Percentiles rank a stretch among this genome's conserved stretches.
These are phyloP conservation scores for Eretmochelys imbricata DNA, from an alignment of 2,113 vertebrate species.

Conservation along the genomic window DNA sequence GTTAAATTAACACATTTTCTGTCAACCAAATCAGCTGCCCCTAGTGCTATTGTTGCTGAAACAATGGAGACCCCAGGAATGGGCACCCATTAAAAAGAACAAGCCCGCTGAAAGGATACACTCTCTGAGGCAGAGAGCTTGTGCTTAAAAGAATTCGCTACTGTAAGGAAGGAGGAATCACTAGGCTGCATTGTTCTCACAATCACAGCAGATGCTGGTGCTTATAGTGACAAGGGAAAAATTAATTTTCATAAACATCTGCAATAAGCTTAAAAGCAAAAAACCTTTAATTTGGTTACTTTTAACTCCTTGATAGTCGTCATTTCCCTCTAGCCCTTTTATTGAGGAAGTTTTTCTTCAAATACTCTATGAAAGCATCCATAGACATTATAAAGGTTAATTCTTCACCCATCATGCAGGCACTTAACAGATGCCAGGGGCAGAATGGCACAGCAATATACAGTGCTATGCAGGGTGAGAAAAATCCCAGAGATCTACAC, in stretches of 20 bases:
- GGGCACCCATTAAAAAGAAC: conserved; percentile 78
- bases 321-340: conserved; percentile 47
- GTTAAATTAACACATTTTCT: conserved; percentile 83
- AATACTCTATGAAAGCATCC: conserved; percentile 72
- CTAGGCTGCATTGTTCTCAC: conserved; percentile 74
- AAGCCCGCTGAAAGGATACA: conserved; percentile 72
- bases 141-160: conserved; percentile 75
- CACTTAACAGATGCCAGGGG: conserved; percentile 80
- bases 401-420: conserved; percentile 72
- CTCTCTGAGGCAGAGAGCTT: conserved; percentile 71
- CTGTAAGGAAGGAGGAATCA: conserved; percentile 72
- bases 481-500: conserved; percentile 56
- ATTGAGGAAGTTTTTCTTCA: conserved; percentile 63
- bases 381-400: conserved; percentile 74
- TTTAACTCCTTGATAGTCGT: conserved; percentile 33
- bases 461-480: conserved; percentile 54
- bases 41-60: conserved; percentile 76
- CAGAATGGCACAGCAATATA: conserved; percentile 71
- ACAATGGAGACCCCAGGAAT: conserved; percentile 78
- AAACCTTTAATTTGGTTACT: conserved; percentile 35
- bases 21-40: conserved; percentile 82
- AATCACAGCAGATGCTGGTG: conserved; percentile 73
- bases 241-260: conserved; percentile 37
- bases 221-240: conserved; percentile 51
- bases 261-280: conserved; percentile 5